Conservation (phyloP, 53 echinoderm and acorn worm genomes). For the Hippasteria phrygiana region DNA sequence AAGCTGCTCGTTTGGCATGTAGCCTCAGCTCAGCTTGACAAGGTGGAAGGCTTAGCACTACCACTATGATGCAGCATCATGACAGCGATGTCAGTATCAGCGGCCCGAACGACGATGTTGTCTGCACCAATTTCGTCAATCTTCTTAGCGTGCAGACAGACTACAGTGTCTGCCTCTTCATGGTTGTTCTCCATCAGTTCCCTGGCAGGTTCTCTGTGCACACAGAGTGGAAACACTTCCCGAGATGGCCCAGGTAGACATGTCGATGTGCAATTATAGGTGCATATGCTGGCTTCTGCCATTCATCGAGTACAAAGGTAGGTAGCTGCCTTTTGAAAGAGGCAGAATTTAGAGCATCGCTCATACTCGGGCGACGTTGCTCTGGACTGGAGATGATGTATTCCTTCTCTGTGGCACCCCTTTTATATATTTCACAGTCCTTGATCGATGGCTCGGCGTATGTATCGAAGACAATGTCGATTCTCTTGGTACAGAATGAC, state of each 20-base stretch:
- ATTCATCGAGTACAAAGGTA: slow-evolving; percentile 22
- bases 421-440: not conserved
- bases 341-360: not conserved
- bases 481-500: not conserved
- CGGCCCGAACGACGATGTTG: slow-evolving; percentile 33
- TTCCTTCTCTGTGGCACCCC: not conserved
- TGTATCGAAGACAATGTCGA: not conserved
- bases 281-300: not conserved
- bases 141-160: slow-evolving; percentile 26
- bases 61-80: slow-evolving; percentile 20
- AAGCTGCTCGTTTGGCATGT: too few species aligned
- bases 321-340: slow-evolving; percentile 50
- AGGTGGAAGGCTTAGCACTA: too few species aligned
- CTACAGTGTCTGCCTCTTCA: slow-evolving; percentile 36
- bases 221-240: not conserved
- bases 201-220: not conserved
- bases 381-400: not conserved
- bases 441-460: not conserved
- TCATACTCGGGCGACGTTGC: slow-evolving; percentile 1
- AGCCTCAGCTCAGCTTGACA: too few species aligned
- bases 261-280: not conserved
- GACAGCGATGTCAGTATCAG: slow-evolving; percentile 55
- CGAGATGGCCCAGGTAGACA: not conserved
- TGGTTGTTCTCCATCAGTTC: slow-evolving; percentile 30
- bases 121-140: not conserved